Evolutionary conservation across 2,797 vertebrate genomes (phyloP).

Genomic region (Pseudochromis fuscus): DNA sequence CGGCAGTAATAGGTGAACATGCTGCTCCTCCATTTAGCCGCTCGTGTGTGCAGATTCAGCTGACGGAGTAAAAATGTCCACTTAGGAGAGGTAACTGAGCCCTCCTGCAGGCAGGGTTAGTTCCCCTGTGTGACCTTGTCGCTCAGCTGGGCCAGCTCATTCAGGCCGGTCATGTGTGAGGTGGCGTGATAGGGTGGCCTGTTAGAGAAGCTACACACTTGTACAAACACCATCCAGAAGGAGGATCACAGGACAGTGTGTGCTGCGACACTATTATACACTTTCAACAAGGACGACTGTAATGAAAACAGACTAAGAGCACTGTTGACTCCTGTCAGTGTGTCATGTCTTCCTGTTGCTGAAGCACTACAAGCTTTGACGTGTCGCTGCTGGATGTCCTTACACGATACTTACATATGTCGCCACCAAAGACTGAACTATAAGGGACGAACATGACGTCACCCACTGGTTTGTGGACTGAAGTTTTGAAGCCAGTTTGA

Average conservation of each 20-base stretch:
- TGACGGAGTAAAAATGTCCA: slow-evolving; percentile 67
- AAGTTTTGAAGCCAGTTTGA: no score
- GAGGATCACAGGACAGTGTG: slow-evolving; percentile 35
- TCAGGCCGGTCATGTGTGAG: slow-evolving; percentile 42
- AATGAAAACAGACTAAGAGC: slow-evolving; percentile 30
- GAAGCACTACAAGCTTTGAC: slow-evolving; percentile 12
- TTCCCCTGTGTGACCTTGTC: slow-evolving; percentile 65
- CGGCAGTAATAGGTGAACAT: slow-evolving; percentile 38
- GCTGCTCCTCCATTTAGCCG: slow-evolving; percentile 36
- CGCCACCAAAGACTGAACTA: no score
- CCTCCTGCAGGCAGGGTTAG: slow-evolving; percentile 32
- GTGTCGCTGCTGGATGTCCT: slow-evolving; percentile 12
- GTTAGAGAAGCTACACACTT: not conserved
- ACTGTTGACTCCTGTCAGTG: slow-evolving; percentile 22
- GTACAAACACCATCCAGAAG: slow-evolving; percentile 3
- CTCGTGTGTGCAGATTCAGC: slow-evolving; percentile 58
- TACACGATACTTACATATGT: slow-evolving; percentile 3
- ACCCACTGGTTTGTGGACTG: no score
- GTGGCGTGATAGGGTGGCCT: slow-evolving; percentile 36
- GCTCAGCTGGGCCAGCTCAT: slow-evolving; percentile 32
- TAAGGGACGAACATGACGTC: no score
- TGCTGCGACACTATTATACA: slow-evolving; percentile 36
- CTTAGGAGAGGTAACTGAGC: slow-evolving; percentile 67
- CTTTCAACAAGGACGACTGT: slow-evolving; percentile 43
- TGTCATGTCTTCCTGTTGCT: slow-evolving; percentile 28